Conservation (phyloP, 2,113 vertebrate genomes). For the Pionites leucogaster region DNA sequence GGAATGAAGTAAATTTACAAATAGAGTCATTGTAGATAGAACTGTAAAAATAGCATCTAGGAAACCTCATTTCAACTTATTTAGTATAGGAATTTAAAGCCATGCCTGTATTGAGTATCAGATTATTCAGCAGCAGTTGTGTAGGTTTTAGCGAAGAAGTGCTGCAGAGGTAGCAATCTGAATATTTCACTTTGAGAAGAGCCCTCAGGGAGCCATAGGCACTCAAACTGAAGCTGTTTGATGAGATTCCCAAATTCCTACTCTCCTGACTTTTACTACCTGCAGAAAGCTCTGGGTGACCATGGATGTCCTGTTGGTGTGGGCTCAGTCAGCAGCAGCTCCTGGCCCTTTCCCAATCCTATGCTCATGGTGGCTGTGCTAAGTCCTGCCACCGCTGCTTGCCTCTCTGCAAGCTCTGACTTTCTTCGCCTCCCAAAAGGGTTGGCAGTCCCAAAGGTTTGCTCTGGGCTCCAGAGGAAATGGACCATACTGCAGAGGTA, state of each 20-base stretch:
- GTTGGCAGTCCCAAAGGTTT: neutral
- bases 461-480: neutral
- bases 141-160: neutral
- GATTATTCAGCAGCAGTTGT: neutral
- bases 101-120: neutral
- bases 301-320: rapidly evolving
- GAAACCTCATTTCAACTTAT: neutral
- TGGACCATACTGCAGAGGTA: neutral
- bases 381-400: rapidly evolving
- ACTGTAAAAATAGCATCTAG: neutral
- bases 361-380: rapidly evolving
- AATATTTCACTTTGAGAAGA: neutral
- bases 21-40: neutral
- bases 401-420: rapidly evolving
- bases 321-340: neutral
- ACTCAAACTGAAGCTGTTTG: neutral
- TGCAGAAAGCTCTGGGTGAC: neutral
- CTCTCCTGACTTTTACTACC: neutral
- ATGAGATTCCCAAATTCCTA: neutral
- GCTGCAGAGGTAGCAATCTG: neutral
- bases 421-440: rapidly evolving
- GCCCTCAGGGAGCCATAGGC: neutral
- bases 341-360: neutral
- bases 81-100: neutral
- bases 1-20: neutral